Conservation (phyloP, 35 echinoderm and acorn worm genomes). For the Apostichopus californicus region DNA sequence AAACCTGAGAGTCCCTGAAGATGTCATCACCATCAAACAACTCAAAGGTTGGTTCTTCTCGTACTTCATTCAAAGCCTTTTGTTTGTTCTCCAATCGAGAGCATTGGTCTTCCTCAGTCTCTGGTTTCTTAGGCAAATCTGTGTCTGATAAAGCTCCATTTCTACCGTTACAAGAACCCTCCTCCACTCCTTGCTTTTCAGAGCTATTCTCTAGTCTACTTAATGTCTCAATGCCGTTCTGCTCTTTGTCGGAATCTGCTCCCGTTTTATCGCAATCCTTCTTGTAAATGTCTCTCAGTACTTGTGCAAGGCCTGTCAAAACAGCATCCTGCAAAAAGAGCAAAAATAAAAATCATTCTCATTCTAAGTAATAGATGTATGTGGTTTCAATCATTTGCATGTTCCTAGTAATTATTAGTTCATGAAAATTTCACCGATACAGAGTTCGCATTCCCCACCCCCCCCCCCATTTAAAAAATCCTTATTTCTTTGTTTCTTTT, state of each 20-base stretch:
- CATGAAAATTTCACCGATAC: too few relatives aligned
- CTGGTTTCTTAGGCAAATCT: background rate
- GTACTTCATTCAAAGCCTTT: background rate
- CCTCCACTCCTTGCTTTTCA: background rate
- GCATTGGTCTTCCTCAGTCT: background rate
- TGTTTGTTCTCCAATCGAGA: background rate
- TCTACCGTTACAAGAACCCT: background rate
- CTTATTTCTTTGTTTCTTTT: too few relatives aligned
- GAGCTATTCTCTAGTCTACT: background rate
- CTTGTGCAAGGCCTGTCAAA: background rate
- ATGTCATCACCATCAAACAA: conserved; percentile 18
- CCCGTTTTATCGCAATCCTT: background rate
- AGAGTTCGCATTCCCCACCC: too few relatives aligned
- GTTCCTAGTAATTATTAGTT: too few relatives aligned
- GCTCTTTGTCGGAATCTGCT: background rate
- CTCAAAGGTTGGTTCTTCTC: background rate
- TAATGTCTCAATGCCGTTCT: background rate
- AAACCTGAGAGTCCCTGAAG: conserved; percentile 11
- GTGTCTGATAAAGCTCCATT: background rate
- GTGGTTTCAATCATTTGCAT: too few relatives aligned
- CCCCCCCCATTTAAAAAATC: too few relatives aligned
- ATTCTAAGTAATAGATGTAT: background rate
- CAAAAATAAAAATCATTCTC: background rate
- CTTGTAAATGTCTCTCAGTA: conserved; percentile 9
- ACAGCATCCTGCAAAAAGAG: background rate